These are phyloP conservation scores for Plagodis dolabraria DNA, from an alignment of 2,888 invertebrate species.

Conservation along the genomic window DNA sequence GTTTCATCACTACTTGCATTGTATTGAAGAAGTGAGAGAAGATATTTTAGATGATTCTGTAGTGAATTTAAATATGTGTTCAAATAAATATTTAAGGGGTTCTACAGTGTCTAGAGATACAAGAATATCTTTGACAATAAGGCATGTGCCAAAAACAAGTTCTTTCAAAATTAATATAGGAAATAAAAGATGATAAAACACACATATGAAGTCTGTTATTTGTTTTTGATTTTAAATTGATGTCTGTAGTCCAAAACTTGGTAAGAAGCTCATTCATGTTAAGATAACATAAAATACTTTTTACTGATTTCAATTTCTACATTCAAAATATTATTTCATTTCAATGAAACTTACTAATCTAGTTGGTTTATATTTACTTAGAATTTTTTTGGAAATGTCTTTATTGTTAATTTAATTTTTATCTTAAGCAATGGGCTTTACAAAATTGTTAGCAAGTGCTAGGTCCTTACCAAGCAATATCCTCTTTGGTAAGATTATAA, in stretches of 20 bases:
- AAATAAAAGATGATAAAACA: conserved; percentile 64
- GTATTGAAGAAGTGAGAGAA: conserved; percentile 89
- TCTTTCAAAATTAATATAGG: conserved; percentile 89
- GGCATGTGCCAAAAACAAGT: conserved; percentile 95
- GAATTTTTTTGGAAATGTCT: conserved; percentile 28
- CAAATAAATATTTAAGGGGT: conserved; percentile 80
- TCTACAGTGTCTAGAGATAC: conserved; percentile 86
- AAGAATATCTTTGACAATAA: conserved; percentile 95
- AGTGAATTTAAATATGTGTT: conserved; percentile 87
- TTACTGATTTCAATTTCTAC: conserved; percentile 21
- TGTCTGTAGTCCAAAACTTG: neutral
- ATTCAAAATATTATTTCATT: conserved; percentile 22
- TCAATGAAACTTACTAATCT: conserved; percentile 42
- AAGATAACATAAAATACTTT: conserved; percentile 1
- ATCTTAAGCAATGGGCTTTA: conserved; percentile 59
- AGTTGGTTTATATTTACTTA: conserved; percentile 54
- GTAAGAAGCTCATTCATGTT: conserved; percentile 2
- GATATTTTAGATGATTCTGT: conserved; percentile 87
- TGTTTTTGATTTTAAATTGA: neutral
- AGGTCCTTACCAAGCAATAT: conserved; percentile 38
- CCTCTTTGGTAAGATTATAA: conserved; percentile 28
- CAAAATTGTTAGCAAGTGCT: conserved; percentile 63
- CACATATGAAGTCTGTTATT: neutral
- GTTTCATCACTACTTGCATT: conserved; percentile 94
- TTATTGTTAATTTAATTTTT: conserved; percentile 38